Evolutionary conservation across 2,888 invertebrate genomes (phyloP), one percentile per base, ranked within the genome.

Genomic region (Cacoxenus indagator): DNA sequence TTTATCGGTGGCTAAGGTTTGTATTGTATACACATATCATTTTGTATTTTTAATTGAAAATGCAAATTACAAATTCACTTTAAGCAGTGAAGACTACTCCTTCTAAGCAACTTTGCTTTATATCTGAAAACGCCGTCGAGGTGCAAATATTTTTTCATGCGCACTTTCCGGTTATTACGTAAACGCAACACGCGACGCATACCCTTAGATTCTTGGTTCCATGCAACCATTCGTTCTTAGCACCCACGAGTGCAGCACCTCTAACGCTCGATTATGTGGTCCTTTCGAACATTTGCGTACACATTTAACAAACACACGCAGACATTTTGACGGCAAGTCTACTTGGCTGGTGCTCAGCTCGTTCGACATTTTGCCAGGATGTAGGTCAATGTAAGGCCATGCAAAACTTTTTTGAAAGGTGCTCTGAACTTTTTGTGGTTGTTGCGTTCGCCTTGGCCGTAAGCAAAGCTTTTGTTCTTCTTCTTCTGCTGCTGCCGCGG

Each of bases 241-340:
- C 37, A n/a, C 37, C 17, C 59, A 37, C 19, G 1, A 24, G 11
- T 19, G 17, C 24, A 17, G 11, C 22, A 24, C 69, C 48, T 64
- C 73, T 71, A 70, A 74, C 70, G 72, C 70, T 76, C 75, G 76
- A 74, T 82, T 76, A 80, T 78, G 74, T 75, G 78, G 78, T 76
- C 73, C 73, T 37, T 54, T 54, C 57, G 31, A 45, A 62, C 64
- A 67, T 31, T 43, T 37, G 67, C 64, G 54, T 45, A 59, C 71
- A 74, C 76, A 77, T 71, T 75, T 78, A 74, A 81, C 71, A 71
- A 77, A 80, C 79, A 73, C 68, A 69, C 65, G 65, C 75, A 73
- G 76, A 67, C 71, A 71, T 65, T 73, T 67, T 62, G 66, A 61
- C 61, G 73, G 48, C 68, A 67, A 37, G 24, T 51, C 24, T 22